Base-by-base conservation (phyloP, 1,140 invertebrate species). In the Carcinoscorpius rotundicauda region DNA sequence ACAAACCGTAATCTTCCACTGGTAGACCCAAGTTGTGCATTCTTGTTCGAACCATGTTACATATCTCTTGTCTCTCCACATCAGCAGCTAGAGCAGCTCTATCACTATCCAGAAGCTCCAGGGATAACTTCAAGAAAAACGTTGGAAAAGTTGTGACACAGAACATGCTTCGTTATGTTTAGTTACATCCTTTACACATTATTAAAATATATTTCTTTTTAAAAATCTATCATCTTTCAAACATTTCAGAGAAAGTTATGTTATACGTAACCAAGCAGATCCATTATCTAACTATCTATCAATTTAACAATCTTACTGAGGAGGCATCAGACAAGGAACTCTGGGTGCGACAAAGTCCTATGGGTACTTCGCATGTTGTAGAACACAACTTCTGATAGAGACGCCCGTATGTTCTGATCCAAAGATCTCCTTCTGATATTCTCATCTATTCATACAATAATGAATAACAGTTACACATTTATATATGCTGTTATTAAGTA, bases 361-460 rank as follows among this genome's bases (percentile, higher is more conserved):
- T 97, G 1, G 95, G 95, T 73, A 98, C 96, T 80, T 98, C 95
- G 79, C 93, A 97, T n/a, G 92, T 95, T 2, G 93, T 97, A 49
- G 94, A 96, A 78, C 94, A 97, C 52, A 98, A 81, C 79, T 98
- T 97, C 79, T 98, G 95, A 77, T 98, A 98, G 50, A 98, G 79
- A 58, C 95, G 84, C 49, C 95, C 95, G 74, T 98, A 98, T 0
- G 95, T 98, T 72, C 93, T 82, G 72, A 98, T 97, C 95, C 94
- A 98, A 84, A 97, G 88, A 76, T 98, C 94, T 61, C 97, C 93
- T 77, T 94, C 93, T 2, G 87, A 89, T 71, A 98, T 93, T 78
- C 87, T 87, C 87, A 95, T 93, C 79, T 93, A 29, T 0, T 29
- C 2, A 29, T 29, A 29, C 29, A 29, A 29, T 29, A 29, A 29